Evolutionary conservation across 2,113 vertebrate species (phyloP).

Genomic region (Athene cunicularia): DNA sequence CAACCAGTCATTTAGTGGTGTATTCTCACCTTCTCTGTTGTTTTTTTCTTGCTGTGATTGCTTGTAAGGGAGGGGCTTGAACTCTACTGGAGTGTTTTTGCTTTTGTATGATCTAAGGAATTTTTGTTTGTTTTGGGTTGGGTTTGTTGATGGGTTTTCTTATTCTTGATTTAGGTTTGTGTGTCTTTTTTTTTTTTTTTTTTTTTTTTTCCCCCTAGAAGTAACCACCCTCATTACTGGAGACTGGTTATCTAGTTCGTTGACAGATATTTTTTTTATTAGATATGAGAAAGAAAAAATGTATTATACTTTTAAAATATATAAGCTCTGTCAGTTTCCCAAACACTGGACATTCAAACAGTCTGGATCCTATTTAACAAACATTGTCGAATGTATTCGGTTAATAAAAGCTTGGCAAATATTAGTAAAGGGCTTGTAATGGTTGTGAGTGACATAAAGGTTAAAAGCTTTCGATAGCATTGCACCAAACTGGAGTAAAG

Average conservation of each 20-base stretch:
- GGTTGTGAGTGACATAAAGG: conserved; percentile 28
- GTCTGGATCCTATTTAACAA: conserved; percentile 38
- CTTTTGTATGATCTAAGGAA: neutral
- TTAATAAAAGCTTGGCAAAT: conserved; percentile 66
- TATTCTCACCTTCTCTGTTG: neutral
- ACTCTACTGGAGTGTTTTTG: neutral
- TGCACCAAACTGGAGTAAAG: neutral
- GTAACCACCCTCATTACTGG: neutral
- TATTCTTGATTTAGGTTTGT: neutral
- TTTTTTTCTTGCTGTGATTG: neutral
- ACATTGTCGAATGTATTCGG: conserved; percentile 29
- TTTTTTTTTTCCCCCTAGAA: neutral
- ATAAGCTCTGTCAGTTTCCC: neutral
- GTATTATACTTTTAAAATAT: neutral
- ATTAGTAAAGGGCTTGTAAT: conserved; percentile 64
- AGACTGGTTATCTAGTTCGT: neutral
- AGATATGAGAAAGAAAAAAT: neutral
- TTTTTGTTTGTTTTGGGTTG: neutral
- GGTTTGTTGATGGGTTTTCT: neutral
- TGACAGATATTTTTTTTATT: neutral
- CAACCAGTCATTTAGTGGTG: neutral
- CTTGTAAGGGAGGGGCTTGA: neutral
- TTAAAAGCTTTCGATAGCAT: conserved; percentile 35
- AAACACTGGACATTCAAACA: neutral
- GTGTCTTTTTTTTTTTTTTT: neutral